Conservation (phyloP, 2,113 vertebrate genomes). For the Onychostoma macrolepis region DNA sequence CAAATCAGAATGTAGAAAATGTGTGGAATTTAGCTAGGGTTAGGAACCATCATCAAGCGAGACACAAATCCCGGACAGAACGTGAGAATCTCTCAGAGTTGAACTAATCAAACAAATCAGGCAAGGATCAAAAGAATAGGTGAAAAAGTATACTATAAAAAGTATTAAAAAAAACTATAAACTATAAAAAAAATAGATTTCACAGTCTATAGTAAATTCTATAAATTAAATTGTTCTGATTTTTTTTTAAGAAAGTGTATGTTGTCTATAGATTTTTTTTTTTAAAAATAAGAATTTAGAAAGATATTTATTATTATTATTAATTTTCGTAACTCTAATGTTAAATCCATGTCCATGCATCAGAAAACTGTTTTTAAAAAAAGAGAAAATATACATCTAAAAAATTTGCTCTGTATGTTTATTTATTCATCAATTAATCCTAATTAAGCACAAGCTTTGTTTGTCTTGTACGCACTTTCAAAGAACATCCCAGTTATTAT, state of each 20-base stretch:
- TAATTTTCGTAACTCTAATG: not conserved
- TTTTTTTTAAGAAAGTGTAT: not conserved
- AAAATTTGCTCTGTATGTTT: conserved; percentile 39
- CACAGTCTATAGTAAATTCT: not conserved
- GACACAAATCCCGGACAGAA: not conserved
- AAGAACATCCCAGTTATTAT: conserved; percentile 14
- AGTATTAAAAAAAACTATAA: not conserved
- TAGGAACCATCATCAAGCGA: conserved; percentile 1
- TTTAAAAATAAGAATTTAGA: no score
- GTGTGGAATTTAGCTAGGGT: conserved; percentile 41
- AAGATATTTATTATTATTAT: not conserved
- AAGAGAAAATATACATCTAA: conserved; percentile 19
- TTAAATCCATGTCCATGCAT: not conserved
- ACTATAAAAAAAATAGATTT: not conserved
- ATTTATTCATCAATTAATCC: conserved; percentile 55
- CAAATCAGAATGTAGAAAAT: conserved; percentile 47
- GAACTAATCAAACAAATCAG: not conserved
- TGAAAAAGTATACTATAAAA: not conserved
- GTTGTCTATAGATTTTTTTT: not conserved
- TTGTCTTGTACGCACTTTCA: conserved; percentile 19
- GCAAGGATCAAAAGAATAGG: not conserved
- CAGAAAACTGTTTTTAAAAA: not conserved
- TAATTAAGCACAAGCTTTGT: conserved; percentile 43
- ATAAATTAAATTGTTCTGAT: not conserved
- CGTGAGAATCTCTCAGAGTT: conserved; percentile 21